These are phyloP conservation scores for Caenorhabditis plicata DNA, from an alignment of 2,888 invertebrate species.

Conservation along the genomic window DNA sequence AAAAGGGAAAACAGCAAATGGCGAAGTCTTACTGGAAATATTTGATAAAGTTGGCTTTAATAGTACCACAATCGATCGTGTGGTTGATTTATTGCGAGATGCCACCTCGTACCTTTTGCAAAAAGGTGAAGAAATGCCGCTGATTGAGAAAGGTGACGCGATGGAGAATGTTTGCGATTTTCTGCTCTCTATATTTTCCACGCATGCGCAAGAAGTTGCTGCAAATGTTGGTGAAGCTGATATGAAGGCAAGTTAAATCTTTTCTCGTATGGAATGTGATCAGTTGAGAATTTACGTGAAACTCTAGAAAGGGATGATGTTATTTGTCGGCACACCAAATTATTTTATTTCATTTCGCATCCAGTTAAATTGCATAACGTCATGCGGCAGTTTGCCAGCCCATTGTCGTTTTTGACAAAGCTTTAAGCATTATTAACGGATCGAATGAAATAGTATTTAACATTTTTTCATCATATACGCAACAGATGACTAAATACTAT, in stretches of 20 bases:
- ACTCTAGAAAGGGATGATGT: too few relatives aligned
- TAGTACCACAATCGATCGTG: slow-evolving; percentile 14
- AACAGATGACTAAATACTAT: too few relatives aligned
- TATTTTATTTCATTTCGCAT: too few relatives aligned
- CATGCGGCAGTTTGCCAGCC: too few relatives aligned
- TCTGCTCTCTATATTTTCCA: slow-evolving; percentile 20
- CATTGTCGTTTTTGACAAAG: too few relatives aligned
- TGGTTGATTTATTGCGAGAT: slow-evolving; percentile 15
- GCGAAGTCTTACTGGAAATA: slow-evolving; percentile 23
- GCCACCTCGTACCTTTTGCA: slow-evolving; percentile 18
- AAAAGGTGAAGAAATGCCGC: slow-evolving; percentile 28
- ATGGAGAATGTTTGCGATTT: slow-evolving; percentile 40
- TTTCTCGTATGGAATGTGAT: background rate
- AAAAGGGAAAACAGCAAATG: slow-evolving; percentile 24
- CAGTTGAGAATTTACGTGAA: too few relatives aligned
- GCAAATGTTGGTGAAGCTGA: slow-evolving; percentile 23
- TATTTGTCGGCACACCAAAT: too few relatives aligned
- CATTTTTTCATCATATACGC: too few relatives aligned
- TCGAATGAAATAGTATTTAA: too few relatives aligned
- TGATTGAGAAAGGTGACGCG: slow-evolving; percentile 39
- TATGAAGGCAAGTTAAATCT: slow-evolving; percentile 6
- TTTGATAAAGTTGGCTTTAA: slow-evolving; percentile 19
- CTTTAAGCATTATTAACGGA: too few relatives aligned
- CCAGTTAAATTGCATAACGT: too few relatives aligned
- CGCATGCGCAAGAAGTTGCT: slow-evolving; percentile 32